These are phyloP conservation scores for Atherinomorus stipes DNA, from an alignment of 2,113 vertebrate species.

Conservation along the genomic window DNA sequence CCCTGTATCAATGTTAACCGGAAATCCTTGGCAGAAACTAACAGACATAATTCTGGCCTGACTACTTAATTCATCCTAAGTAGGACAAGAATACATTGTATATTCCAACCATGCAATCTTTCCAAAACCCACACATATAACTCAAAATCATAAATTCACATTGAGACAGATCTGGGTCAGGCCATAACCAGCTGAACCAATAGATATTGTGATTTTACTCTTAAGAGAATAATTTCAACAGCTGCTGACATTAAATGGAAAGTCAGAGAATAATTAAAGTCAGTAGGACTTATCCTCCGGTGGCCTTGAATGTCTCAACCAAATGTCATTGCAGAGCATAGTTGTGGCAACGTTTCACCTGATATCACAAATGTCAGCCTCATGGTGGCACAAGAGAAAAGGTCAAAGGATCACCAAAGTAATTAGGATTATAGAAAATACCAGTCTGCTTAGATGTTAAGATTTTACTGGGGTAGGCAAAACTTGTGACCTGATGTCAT, in stretches of 20 bases:
- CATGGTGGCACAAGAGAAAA: constrained; percentile 1
- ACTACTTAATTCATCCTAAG: background rate
- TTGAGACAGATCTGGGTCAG: background rate
- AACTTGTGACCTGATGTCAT: background rate
- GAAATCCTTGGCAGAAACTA: no score
- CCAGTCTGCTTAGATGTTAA: background rate
- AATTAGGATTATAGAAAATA: background rate
- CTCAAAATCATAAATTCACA: background rate
- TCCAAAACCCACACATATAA: background rate
- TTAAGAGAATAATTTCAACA: background rate
- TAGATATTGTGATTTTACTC: background rate
- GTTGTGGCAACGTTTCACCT: background rate
- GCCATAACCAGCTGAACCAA: background rate
- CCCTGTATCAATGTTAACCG: no score
- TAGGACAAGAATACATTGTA: background rate
- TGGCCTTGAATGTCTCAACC: background rate
- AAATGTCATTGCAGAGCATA: background rate
- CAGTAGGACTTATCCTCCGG: background rate
- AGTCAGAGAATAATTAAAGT: background rate
- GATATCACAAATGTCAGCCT: constrained; percentile 1
- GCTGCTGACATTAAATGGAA: constrained; percentile 3
- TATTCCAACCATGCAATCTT: background rate
- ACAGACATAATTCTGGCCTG: no score
- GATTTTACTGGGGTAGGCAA: background rate
- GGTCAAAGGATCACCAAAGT: background rate